Evolutionary conservation across 2,888 invertebrate genomes (phyloP), one percentile per base, ranked within the genome.

Genomic region (Frankliniella intonsa): DNA sequence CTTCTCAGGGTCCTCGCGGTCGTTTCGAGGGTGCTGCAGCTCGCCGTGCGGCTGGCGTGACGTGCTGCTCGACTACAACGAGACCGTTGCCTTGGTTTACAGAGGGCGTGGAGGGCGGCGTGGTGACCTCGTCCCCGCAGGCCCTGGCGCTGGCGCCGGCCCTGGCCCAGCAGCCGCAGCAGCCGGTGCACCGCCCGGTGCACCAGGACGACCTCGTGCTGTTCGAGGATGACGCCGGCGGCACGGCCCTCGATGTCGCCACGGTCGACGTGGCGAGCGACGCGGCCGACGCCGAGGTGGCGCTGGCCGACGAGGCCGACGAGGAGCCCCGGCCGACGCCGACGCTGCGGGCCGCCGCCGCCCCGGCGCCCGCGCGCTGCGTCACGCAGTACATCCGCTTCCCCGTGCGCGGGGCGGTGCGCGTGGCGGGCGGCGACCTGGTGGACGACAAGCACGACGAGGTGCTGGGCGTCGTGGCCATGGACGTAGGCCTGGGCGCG

Each of bases 251-350:
- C 69, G 69, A 22, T 22, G 69, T 76, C 22, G 69, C 69, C 69
- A 76, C 69, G 69, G 69, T 76, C 22, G 69, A 76, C 69, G 69
- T 76, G 69, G 69, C 69, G 22, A 22, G 69, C 69, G 69, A 76
- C 69, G 69, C 25, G 8, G 22, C 9, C 22, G 69, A 69, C 22
- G n/a, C 22, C 25, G 25, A n/a, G 11, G 22, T 25, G 25, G 12
- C 25, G 25, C 22, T 55, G 55, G 55, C 69, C 22, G 69, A 22
- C 69, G 25, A 12, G 3, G 69, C 69, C 11, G 22, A 69, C 69
- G n/a, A 19, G 22, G 69, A 69, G 38, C 38, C 69, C 22, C 11
- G 62, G 55, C 55, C 62, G 38, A 62, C 62, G 62, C 62, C 55
- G 12, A 55, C 55, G 55, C 5, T 55, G 17, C 55, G 55, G 14